phyloP scores from a whole-genome alignment of 2,888 invertebrate genomes.

The Chymomyza caudatula region DNA sequence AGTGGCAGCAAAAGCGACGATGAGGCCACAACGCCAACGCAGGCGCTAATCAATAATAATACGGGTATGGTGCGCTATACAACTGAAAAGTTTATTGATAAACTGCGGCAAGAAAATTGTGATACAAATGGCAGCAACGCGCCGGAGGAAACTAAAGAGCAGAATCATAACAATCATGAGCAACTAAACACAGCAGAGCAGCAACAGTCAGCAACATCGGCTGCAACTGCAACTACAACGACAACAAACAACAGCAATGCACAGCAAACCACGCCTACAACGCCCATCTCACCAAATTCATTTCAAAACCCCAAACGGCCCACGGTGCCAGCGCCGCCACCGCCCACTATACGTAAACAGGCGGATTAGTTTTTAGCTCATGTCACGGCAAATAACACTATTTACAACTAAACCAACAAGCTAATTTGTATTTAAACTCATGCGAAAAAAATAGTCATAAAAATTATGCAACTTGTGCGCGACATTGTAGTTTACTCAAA shows the following conservation, averaged over 20 bases:
- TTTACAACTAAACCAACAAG: neutral
- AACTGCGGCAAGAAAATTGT: slow-evolving; percentile 59
- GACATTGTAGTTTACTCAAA: neutral
- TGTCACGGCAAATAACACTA: slow-evolving; percentile 24
- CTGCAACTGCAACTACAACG: slow-evolving; percentile 24
- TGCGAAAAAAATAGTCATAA: neutral
- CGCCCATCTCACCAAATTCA: slow-evolving; percentile 72
- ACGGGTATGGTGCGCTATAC: slow-evolving; percentile 49
- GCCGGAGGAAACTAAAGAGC: slow-evolving; percentile 19
- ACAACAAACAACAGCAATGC: slow-evolving; percentile 20
- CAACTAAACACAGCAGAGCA: slow-evolving; percentile 29
- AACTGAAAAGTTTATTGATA: slow-evolving; percentile 67
- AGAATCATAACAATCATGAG: slow-evolving; percentile 51
- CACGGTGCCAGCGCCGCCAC: slow-evolving; percentile 75
- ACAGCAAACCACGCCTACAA: slow-evolving; percentile 55
- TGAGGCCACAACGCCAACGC: slow-evolving; percentile 60
- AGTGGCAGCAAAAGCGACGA: slow-evolving; percentile 63
- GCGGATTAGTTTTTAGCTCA: slow-evolving; percentile 54
- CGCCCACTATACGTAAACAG: slow-evolving; percentile 69
- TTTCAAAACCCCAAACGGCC: slow-evolving; percentile 74
- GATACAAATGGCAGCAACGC: slow-evolving; percentile 50
- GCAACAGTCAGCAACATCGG: slow-evolving; percentile 6
- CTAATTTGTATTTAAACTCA: neutral
- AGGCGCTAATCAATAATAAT: slow-evolving; percentile 61
- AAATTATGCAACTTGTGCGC: neutral